These are phyloP conservation scores for Osmerus mordax DNA, from an alignment of 2,113 vertebrate species.

Conservation along the genomic window DNA sequence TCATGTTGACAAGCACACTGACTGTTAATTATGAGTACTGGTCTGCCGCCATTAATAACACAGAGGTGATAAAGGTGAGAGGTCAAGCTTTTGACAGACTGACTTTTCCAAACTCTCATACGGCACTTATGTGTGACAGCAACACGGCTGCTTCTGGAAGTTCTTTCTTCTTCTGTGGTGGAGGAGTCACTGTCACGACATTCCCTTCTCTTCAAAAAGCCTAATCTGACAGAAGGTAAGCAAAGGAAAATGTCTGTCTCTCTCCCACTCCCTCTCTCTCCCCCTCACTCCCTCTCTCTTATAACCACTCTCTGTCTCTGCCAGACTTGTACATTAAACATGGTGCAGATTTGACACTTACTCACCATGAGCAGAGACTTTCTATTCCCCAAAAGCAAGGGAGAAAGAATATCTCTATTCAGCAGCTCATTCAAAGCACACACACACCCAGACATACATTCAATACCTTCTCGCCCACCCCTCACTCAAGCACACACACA, in stretches of 20 bases:
- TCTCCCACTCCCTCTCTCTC: background rate
- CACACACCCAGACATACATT: background rate
- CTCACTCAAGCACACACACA: background rate
- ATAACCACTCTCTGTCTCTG: background rate
- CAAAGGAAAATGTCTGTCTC: background rate
- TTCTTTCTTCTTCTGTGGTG: constrained; percentile 11
- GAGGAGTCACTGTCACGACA: constrained; percentile 22
- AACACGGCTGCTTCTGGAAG: constrained; percentile 10
- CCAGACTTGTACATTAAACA: constrained; percentile 34
- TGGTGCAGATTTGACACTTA: constrained; percentile 32
- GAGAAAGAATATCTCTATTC: constrained; percentile 29
- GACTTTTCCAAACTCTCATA: constrained; percentile 18
- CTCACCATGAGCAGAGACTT: constrained; percentile 12
- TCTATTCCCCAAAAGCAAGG: constrained; percentile 7
- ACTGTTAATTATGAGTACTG: constrained; percentile 14
- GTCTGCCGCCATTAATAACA: constrained; percentile 42
- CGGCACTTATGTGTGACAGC: constrained; percentile 47
- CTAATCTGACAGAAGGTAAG: too few relatives aligned
- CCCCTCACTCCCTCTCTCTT: background rate
- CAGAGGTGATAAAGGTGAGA: constrained; percentile 47
- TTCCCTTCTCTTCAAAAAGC: constrained; percentile 27
- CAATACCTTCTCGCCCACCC: constrained; percentile 3
- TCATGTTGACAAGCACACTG: constrained; percentile 16
- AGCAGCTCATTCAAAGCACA: constrained; percentile 20
- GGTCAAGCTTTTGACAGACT: constrained; percentile 38